Evolutionary conservation across 2,888 invertebrate species (phyloP).

Genomic region (Megamerina dolium): DNA sequence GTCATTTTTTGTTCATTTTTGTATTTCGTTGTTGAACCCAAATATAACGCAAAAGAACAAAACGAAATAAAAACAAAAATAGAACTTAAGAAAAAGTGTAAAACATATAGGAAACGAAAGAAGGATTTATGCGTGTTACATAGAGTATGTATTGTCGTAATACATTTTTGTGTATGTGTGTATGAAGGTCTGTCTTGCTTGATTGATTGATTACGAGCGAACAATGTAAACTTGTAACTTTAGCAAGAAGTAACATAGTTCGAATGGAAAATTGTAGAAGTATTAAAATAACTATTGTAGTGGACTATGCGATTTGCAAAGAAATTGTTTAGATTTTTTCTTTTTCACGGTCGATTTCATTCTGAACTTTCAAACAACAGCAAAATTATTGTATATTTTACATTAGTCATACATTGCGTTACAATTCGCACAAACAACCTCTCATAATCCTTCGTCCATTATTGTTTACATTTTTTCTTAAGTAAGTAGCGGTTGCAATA

Average conservation of each 20-base stretch:
- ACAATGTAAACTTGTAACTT: background rate
- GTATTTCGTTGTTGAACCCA: constrained; percentile 16
- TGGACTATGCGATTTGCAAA: background rate
- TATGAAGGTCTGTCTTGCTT: background rate
- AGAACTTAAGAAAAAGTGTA: constrained; percentile 38
- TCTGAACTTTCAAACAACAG: too few species aligned
- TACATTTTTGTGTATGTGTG: constrained; percentile 15
- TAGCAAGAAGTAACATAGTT: too few species aligned
- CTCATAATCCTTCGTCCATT: constrained; percentile 43
- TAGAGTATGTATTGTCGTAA: constrained; percentile 14
- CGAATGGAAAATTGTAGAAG: too few species aligned
- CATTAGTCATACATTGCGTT: too few species aligned
- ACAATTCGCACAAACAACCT: constrained; percentile 22
- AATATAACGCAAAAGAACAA: constrained; percentile 24
- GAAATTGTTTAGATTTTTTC: constrained; percentile 50
- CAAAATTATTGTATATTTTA: too few species aligned
- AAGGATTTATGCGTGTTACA: constrained; percentile 33
- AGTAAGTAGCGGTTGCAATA: too few species aligned
- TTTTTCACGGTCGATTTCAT: constrained; percentile 49
- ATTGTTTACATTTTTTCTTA: constrained; percentile 23
- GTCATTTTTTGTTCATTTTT: constrained; percentile 11
- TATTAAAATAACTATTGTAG: too few species aligned
- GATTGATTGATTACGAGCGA: background rate
- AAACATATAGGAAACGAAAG: constrained; percentile 25
- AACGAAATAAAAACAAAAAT: constrained; percentile 31